Conservation (phyloP, 2,888 invertebrate species). For the Nymphalis polychloros region DNA sequence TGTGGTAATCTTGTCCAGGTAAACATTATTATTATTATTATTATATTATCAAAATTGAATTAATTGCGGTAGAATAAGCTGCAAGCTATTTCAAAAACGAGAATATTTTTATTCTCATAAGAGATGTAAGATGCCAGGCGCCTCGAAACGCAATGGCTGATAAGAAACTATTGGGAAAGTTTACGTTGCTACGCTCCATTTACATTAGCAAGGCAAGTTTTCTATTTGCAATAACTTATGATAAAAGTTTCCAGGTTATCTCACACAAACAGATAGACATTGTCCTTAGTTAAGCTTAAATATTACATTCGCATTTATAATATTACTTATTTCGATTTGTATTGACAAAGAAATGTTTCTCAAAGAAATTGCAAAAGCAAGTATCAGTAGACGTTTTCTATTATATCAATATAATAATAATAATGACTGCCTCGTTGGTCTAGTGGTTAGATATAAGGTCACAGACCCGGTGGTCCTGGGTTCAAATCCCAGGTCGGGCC, state of each 20-base stretch:
- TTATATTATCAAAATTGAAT: no score
- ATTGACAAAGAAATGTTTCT: no score
- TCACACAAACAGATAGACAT: neutral
- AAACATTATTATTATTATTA: no score
- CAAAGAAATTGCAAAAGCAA: no score
- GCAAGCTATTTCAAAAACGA: neutral
- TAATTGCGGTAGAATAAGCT: no score
- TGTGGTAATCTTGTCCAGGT: no score
- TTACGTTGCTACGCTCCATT: slow-evolving; percentile 21
- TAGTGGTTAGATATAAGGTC: no score
- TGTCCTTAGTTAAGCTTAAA: neutral
- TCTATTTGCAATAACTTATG: slow-evolving; percentile 5
- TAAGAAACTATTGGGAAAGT: slow-evolving; percentile 23
- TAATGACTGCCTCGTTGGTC: no score
- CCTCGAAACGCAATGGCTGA: slow-evolving; percentile 17
- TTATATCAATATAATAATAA: no score
- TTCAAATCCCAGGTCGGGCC: no score
- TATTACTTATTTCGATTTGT: neutral
- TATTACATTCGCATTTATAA: neutral
- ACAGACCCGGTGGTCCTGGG: no score
- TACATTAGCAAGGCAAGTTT: slow-evolving; percentile 17
- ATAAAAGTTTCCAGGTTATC: neutral
- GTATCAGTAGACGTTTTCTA: no score
- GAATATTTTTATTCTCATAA: neutral
- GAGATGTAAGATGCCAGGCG: slow-evolving; percentile 4